Conservation (phyloP, 2,797 vertebrate species). For the Arctocebus calabarensis region DNA sequence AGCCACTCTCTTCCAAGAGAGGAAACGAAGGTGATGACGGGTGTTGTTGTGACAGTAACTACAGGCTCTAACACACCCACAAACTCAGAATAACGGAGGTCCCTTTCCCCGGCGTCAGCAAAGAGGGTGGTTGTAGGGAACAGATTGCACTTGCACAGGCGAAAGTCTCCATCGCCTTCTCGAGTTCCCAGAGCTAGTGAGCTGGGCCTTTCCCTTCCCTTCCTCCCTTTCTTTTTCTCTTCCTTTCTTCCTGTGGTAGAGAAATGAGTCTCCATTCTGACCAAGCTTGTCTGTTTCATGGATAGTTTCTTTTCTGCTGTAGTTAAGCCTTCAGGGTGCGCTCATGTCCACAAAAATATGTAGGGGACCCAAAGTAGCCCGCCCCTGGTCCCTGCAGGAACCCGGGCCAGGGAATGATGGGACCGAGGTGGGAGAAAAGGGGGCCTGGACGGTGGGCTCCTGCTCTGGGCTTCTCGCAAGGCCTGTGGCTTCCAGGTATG, state of each 20-base stretch:
- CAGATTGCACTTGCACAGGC: neutral
- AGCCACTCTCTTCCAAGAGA: neutral
- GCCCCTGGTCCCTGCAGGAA: neutral
- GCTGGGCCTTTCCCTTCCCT: neutral
- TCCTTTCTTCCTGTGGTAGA: neutral
- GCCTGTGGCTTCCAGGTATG: no score
- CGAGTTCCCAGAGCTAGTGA: no score
- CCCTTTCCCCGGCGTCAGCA: neutral
- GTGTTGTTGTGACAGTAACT: neutral
- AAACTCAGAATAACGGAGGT: neutral
- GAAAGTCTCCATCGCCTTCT: neutral
- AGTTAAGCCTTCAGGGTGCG: neutral
- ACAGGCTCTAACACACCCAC: neutral
- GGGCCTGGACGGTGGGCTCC: neutral
- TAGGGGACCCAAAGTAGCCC: neutral
- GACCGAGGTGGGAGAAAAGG: neutral
- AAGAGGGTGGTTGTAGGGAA: neutral
- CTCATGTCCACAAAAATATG: fast-evolving
- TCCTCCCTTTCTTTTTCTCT: neutral
- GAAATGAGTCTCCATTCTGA: neutral
- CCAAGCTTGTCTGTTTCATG: neutral
- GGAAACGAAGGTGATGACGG: neutral
- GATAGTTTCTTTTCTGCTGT: neutral
- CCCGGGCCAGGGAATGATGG: fast-evolving
- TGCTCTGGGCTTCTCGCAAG: neutral